These are phyloP conservation scores for Colletes collaris DNA, from an alignment of 2,888 invertebrate species.

Conservation along the genomic window DNA sequence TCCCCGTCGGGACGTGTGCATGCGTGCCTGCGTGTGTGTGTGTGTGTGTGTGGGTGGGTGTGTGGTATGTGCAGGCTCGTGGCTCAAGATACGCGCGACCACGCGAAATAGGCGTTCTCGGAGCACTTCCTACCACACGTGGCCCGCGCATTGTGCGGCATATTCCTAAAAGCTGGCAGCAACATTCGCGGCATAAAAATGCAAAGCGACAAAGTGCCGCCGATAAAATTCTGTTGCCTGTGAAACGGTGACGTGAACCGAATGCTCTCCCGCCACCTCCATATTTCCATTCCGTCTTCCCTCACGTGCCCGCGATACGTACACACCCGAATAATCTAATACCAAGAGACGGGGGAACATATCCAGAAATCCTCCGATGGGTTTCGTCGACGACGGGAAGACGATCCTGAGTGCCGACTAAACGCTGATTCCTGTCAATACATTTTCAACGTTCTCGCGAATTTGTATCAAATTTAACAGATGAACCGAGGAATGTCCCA, in stretches of 20 bases:
- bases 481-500: not conserved
- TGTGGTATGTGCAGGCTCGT: no score
- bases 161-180: slow-evolving; percentile 63
- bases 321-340: slow-evolving; percentile 77
- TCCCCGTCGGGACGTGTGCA: not conserved
- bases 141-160: slow-evolving; percentile 36
- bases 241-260: slow-evolving; percentile 81
- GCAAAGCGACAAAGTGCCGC: slow-evolving; percentile 76
- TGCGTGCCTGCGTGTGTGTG: no score
- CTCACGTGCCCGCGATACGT: not conserved
- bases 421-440: slow-evolving; percentile 7
- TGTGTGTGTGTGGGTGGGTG: not conserved
- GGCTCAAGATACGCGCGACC: slow-evolving; percentile 8
- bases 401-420: slow-evolving; percentile 3
- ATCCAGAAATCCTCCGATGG: slow-evolving; percentile 10
- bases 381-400: not conserved
- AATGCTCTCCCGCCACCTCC: slow-evolving; percentile 69
- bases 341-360: slow-evolving; percentile 60
- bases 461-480: not conserved
- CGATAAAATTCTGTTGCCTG: slow-evolving; percentile 81
- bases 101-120: slow-evolving; percentile 58
- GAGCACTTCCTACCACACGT: slow-evolving; percentile 35
- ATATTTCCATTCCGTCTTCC: slow-evolving; percentile 29
- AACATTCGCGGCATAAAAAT: slow-evolving; percentile 76
- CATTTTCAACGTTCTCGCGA: not conserved